Percentiles rank a stretch among this genome's conserved stretches.
Conservation (phyloP, 1,140 invertebrate genomes). For the Megalopta genalis region DNA sequence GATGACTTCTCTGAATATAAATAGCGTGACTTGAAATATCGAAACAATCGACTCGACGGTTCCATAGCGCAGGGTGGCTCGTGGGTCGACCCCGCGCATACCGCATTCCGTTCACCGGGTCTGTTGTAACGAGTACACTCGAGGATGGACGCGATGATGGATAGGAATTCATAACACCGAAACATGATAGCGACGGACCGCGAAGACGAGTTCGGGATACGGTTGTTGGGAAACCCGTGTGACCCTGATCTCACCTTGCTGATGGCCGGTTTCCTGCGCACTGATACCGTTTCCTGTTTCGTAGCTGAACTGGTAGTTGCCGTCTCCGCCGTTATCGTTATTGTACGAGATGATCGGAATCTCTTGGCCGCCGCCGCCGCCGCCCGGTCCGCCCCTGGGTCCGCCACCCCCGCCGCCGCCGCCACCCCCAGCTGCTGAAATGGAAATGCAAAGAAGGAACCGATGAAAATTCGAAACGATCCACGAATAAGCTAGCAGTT, state of each 20-base stretch:
- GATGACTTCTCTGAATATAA: too few species aligned
- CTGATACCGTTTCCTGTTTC: constrained; percentile 84
- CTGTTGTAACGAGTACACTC: constrained; percentile 24
- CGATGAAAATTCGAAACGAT: not conserved
- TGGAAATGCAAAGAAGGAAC: not conserved
- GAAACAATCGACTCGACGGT: too few species aligned
- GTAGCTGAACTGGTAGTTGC: constrained; percentile 79
- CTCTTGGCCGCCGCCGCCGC: constrained; percentile 67
- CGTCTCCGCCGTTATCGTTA: constrained; percentile 80
- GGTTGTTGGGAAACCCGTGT: constrained; percentile 23
- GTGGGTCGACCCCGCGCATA: too few species aligned
- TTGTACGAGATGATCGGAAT: constrained; percentile 81
- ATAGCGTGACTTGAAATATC: too few species aligned
- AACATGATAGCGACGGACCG: constrained; percentile 41
- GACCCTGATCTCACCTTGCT: constrained; percentile 65
- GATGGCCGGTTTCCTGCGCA: constrained; percentile 82
- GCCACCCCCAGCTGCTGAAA: constrained; percentile 61
- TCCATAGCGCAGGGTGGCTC: too few species aligned
- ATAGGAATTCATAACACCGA: constrained; percentile 47
- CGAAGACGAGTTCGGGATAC: constrained; percentile 20
- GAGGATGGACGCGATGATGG: constrained; percentile 11
- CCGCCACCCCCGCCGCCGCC: constrained; percentile 67
- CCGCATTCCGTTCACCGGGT: constrained; percentile 14
- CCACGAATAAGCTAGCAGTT: too few species aligned
- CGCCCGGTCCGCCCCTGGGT: constrained; percentile 57